Evolutionary conservation across 2,888 invertebrate species (phyloP).

Genomic region (Epinotia ramella): DNA sequence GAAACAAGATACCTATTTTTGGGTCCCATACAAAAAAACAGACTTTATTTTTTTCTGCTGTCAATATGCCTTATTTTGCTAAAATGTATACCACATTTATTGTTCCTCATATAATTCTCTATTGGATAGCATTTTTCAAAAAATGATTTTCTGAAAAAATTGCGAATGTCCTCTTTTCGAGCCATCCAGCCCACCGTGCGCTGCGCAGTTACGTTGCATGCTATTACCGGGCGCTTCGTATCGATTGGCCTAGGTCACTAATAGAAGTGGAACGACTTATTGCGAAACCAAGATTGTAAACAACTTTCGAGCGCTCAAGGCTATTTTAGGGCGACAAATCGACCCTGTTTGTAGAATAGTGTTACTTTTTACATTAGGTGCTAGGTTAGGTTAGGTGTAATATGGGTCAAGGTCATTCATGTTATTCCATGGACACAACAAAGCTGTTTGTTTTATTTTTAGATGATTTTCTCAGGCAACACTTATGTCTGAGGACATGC

Average conservation of each 20-base stretch:
- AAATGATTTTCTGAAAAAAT: too few relatives aligned
- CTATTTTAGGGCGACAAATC: constrained; percentile 57
- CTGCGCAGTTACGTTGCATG: constrained; percentile 42
- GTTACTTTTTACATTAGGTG: constrained; percentile 8
- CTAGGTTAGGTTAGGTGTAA: background rate
- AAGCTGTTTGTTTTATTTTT: constrained; percentile 2
- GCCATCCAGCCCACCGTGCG: too few relatives aligned
- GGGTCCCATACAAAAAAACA: too few relatives aligned
- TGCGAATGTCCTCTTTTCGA: too few relatives aligned
- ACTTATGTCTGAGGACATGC: constrained; percentile 21
- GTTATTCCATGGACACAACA: constrained; percentile 29
- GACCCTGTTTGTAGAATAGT: constrained; percentile 17
- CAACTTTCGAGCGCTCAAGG: constrained; percentile 74
- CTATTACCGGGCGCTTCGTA: constrained; percentile 27
- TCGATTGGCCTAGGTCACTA: constrained; percentile 52
- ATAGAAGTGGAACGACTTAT: constrained; percentile 65
- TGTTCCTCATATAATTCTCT: too few relatives aligned
- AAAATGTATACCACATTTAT: too few relatives aligned
- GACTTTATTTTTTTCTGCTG: too few relatives aligned
- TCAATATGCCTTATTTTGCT: too few relatives aligned
- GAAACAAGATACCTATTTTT: too few relatives aligned
- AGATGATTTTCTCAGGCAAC: constrained; percentile 12
- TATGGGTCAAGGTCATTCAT: constrained; percentile 40
- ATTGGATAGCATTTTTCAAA: too few relatives aligned
- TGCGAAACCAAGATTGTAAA: constrained; percentile 71